Evolutionary conservation across 30 jellyfish, hydroid and myxozoan genomes (phyloP), one percentile per base, ranked within the genome.

Genomic region (Calvadosia cruxmelitensis): DNA sequence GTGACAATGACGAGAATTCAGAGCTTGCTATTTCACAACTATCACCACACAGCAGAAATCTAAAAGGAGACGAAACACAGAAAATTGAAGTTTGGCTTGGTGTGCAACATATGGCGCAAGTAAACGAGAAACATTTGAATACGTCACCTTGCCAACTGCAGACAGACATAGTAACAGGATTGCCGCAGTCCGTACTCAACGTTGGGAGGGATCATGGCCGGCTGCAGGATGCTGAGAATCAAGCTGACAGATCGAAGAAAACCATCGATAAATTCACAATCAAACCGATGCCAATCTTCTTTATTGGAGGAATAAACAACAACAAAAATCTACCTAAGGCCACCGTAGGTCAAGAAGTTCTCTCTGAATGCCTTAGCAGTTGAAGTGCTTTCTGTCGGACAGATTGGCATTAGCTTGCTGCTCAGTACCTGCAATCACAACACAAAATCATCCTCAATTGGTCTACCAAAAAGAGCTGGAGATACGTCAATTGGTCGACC

Each of bases 171-270:
- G 65, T 89, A 89, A 68, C 98, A 89, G 2, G 98, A 89, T 68
- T 81, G 95, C 64, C 98, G 64, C 69, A 89, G 74, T 31, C 81
- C 93, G 30, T 81, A 89, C n/a, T 90, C 98, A 31, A 76, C 95
- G n/a, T 71, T 76, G 71, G 82, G 34, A 28, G 98, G 98, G 26
- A 89, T 75, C 3, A 79, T 84, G 52, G 66, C 98, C 10, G 98
- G 95, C 32, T 82, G 88, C 27, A 89, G 70, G 33, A 82, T 89
- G 71, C 73, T 81, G 68, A 89, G 66, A 25, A 81, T 71, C 62
- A 89, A 64, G 71, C 93, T 80, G 52, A 16, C 64, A 71, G 25
- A 15, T 25, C 33, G 61, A 31, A 25, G 5, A 64, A 13, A 28
- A 27, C 27, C 20, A 31, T 2, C 53, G 31, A 13, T n/a, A 49